Evolutionary conservation across 2,888 invertebrate genomes (phyloP), one percentile per base, ranked within the genome.

Genomic region (Nysson spinosus): DNA sequence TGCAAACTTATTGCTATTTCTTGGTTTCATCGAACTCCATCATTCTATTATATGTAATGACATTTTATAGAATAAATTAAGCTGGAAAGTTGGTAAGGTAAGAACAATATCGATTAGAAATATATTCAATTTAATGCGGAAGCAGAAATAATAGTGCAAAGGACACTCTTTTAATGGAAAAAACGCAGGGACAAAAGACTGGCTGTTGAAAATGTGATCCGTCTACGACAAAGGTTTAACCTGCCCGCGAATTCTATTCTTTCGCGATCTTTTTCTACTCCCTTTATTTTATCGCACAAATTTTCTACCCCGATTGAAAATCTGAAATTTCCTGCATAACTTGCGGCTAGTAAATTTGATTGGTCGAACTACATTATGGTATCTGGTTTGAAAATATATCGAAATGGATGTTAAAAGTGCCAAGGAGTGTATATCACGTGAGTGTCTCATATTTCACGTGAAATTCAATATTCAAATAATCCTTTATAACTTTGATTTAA

Each of bases 191-290:
- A 68, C 67, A 68, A 61, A 50, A 24, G 55, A 60, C 32, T 19
- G 2, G 1, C 30, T 14, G 7, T 1, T 12, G 32, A 68, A 64
- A 50, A 68, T 68, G 66, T 66, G 35, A 66, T 66, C 61, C 60
- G 44, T 50, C 39, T 28, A 17, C 37, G 9, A 35, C 54, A 32
- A 55, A 50, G 32, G 42, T 39, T 12, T 67, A 68, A 68, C 61
- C 66, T 68, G 32, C 61, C 66, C 66, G 32, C 26, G 66, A 50
- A 9, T 50, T 47, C 32, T n/a, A n/a, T 42, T 35, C 9, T 39
- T 55, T 46, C 32, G 32, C 46, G 46, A 50, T 47, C 39, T 68
- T 68, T 68, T 68, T 30, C 50, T 12, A 16, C 40, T 61, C 66
- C 56, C 24, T 4, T 44, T 54, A 57, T 64, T 65, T 17, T 52